Conservation (phyloP, 2,113 vertebrate genomes). For the Lycocorax pyrrhopterus region DNA sequence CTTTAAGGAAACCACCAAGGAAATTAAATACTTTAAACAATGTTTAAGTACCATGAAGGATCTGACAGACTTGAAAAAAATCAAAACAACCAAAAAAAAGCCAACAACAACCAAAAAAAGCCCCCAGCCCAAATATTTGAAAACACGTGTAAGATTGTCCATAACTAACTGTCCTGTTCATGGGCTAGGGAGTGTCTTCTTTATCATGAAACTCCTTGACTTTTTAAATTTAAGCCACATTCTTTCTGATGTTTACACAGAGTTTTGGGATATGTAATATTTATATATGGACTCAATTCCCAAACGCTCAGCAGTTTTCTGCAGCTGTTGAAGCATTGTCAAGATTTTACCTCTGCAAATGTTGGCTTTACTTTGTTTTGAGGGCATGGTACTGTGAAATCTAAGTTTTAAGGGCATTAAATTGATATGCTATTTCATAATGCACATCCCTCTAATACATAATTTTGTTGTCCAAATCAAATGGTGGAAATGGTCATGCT, state of each 20-base stretch:
- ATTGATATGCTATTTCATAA: constrained; percentile 46
- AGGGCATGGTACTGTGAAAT: constrained; percentile 52
- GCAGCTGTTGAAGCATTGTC: constrained; percentile 29
- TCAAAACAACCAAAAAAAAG: no score
- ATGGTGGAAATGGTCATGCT: neutral
- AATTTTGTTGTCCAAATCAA: constrained; percentile 47
- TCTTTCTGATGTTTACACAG: neutral
- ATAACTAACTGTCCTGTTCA: neutral
- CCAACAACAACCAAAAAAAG: neutral
- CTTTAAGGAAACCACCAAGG: constrained; percentile 43
- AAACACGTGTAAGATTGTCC: neutral
- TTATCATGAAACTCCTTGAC: neutral
- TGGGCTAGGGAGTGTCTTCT: neutral
- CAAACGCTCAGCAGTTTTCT: constrained; percentile 47
- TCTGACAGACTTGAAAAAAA: neutral
- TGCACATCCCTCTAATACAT: neutral
- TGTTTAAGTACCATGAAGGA: constrained; percentile 37
- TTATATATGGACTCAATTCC: constrained; percentile 45
- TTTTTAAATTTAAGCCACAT: neutral
- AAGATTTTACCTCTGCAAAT: constrained; percentile 37
- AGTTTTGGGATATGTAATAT: constrained; percentile 34
- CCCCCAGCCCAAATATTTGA: fast-evolving
- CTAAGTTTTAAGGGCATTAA: constrained; percentile 61
- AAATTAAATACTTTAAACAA: constrained; percentile 53
- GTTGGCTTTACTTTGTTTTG: constrained; percentile 38